Conservation (phyloP, 2,113 vertebrate species). For the Chionodraco myersi region DNA sequence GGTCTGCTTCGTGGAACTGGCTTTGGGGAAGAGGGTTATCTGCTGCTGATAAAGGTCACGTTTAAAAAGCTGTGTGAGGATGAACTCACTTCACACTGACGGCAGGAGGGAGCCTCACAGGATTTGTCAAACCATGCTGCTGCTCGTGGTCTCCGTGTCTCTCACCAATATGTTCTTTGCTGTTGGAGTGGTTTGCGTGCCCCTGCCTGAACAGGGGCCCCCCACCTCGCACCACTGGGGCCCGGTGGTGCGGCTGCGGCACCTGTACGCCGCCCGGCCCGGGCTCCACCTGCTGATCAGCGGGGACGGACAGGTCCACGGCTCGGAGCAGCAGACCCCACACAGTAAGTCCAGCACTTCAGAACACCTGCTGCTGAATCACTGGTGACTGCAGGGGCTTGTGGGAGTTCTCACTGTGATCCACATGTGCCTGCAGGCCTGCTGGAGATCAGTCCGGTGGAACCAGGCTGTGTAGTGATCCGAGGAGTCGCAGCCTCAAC, state of each 20-base stretch:
- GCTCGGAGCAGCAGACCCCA: slow-evolving; percentile 81
- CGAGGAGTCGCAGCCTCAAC: slow-evolving; percentile 87
- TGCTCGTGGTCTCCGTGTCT: slow-evolving; percentile 60
- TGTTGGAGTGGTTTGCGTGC: slow-evolving; percentile 64
- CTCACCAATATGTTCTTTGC: slow-evolving; percentile 70
- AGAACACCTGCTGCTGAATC: not conserved
- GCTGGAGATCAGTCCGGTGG: slow-evolving; percentile 91
- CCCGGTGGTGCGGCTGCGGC: slow-evolving; percentile 87
- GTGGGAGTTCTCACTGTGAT: not conserved
- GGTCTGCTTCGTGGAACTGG: slow-evolving; percentile 77
- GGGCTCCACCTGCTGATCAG: slow-evolving; percentile 89
- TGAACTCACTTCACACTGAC: slow-evolving; percentile 35
- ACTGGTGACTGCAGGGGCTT: not conserved
- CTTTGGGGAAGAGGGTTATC: slow-evolving; percentile 83
- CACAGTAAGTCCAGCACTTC: slow-evolving; percentile 86
- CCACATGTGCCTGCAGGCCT: slow-evolving; percentile 82
- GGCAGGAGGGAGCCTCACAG: not conserved
- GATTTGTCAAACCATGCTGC: slow-evolving; percentile 53
- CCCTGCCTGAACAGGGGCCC: slow-evolving; percentile 85
- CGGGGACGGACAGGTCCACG: slow-evolving; percentile 87
- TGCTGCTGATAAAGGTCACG: slow-evolving; percentile 81
- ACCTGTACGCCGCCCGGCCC: slow-evolving; percentile 89
- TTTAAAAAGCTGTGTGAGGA: slow-evolving; percentile 85
- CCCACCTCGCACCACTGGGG: slow-evolving; percentile 89
- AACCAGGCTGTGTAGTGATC: slow-evolving; percentile 89